These are phyloP conservation scores for Yoshiicerus persimilis DNA, from an alignment of 1,140 invertebrate genomes.

Conservation along the genomic window DNA sequence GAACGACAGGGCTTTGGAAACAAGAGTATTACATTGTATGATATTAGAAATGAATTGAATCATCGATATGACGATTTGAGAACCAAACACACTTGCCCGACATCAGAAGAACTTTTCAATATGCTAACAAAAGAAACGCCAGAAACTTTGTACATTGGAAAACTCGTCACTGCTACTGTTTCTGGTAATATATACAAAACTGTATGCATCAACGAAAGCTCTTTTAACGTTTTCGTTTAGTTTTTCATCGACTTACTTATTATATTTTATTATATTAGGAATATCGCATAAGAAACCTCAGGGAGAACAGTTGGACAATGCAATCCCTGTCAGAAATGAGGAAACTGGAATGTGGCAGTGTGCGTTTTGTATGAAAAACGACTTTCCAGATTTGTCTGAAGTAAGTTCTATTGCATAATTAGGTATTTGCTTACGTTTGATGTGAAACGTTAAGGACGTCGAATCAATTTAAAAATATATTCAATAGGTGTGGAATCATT, in stretches of 20 bases:
- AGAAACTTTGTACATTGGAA: conserved; percentile 91
- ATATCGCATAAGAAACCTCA: conserved; percentile 86
- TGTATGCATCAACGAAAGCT: conserved; percentile 99
- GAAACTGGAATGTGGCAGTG: conserved; percentile 95
- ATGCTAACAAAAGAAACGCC: conserved; percentile 95
- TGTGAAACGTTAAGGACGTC: no score
- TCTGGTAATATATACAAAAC: conserved; percentile 78
- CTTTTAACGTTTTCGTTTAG: neutral
- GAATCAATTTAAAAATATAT: conserved; percentile 49
- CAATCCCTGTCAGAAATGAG: conserved; percentile 90
- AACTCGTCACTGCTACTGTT: conserved; percentile 76
- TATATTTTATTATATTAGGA: conserved; percentile 52
- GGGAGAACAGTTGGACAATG: conserved; percentile 89
- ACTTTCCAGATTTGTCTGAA: conserved; percentile 92
- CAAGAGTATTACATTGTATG: conserved; percentile 95
- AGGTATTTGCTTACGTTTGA: no score
- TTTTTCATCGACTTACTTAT: neutral
- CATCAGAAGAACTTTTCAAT: conserved; percentile 86
- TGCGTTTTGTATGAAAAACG: conserved; percentile 93
- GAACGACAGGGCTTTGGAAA: conserved; percentile 94
- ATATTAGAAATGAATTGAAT: conserved; percentile 94
- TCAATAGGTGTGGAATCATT: conserved; percentile 88
- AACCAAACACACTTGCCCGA: conserved; percentile 73
- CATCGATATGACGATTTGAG: conserved; percentile 93
- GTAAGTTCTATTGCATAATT: no score